A percentile compares a stretch with the other conserved stretches of the same genome.
Evolutionary conservation across 2,797 vertebrate species (phyloP).

Genomic region (Melanotaenia trifasciata): DNA sequence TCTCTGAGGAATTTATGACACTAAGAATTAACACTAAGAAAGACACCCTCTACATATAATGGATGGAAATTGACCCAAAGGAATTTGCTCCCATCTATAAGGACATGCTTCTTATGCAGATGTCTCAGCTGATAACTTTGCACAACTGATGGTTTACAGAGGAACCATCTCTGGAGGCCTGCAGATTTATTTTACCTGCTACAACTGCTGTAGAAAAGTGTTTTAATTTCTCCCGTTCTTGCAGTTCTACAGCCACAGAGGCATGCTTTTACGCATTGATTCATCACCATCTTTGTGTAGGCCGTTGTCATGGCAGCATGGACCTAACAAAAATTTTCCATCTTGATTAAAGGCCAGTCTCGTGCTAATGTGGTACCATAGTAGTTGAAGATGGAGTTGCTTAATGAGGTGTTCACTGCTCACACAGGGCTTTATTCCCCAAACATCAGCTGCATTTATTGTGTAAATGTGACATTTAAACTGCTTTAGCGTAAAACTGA

Average conservation of each 20-base stretch:
- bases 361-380: constrained; percentile 17
- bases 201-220: neutral
- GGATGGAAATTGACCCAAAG: neutral
- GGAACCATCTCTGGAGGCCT: neutral
- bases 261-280: neutral
- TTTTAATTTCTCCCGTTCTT: constrained; percentile 5
- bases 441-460: constrained; percentile 32
- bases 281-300: constrained; percentile 16
- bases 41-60: too few relatives aligned
- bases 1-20: too few relatives aligned
- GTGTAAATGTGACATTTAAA: constrained; percentile 72
- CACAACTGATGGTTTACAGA: neutral
- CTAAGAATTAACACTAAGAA: too few relatives aligned
- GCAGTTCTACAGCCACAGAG: neutral
- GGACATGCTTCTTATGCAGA: neutral
- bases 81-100: neutral
- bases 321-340: constrained; percentile 26
- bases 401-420: constrained; percentile 45
- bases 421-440: constrained; percentile 16
- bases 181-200: neutral
- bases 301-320: constrained; percentile 8
- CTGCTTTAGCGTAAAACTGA: constrained; percentile 29
- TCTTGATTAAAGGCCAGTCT: constrained; percentile 37
- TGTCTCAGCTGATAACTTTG: neutral
- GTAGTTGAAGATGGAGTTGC: constrained; percentile 22